Evolutionary conservation across 2,113 vertebrate species (phyloP).

Genomic region (Hypocryptadius cinnamomeus): DNA sequence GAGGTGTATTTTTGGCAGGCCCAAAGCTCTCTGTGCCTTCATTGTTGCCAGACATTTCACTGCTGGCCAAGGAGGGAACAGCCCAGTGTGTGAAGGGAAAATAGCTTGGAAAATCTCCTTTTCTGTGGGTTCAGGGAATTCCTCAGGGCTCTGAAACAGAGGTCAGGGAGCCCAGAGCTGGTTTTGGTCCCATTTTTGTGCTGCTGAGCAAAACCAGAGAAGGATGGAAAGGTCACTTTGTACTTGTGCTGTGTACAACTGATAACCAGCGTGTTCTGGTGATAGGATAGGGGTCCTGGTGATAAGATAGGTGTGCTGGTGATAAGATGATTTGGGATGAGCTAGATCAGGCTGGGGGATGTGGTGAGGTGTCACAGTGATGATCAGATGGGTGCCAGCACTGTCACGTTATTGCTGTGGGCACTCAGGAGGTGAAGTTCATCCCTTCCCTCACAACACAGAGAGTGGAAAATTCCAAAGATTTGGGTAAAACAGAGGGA

Average conservation of each 20-base stretch:
- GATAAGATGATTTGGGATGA: neutral
- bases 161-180: neutral
- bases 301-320: neutral
- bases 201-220: neutral
- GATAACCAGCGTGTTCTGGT: neutral
- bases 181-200: neutral
- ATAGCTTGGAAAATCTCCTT: neutral
- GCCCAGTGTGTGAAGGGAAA: neutral
- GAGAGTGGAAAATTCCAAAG: neutral
- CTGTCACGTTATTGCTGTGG: fast-evolving
- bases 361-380: neutral
- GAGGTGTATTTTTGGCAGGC: neutral
- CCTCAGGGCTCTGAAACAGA: neutral
- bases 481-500: neutral
- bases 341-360: neutral
- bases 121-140: neutral
- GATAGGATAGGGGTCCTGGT: neutral
- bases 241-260: neutral
- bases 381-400: neutral
- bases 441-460: neutral
- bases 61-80: neutral
- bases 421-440: neutral
- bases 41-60: neutral
- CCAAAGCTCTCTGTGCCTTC: neutral
- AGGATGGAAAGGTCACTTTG: neutral